Conservation (phyloP, 2,113 vertebrate species). For the Seriola aureovittata region DNA sequence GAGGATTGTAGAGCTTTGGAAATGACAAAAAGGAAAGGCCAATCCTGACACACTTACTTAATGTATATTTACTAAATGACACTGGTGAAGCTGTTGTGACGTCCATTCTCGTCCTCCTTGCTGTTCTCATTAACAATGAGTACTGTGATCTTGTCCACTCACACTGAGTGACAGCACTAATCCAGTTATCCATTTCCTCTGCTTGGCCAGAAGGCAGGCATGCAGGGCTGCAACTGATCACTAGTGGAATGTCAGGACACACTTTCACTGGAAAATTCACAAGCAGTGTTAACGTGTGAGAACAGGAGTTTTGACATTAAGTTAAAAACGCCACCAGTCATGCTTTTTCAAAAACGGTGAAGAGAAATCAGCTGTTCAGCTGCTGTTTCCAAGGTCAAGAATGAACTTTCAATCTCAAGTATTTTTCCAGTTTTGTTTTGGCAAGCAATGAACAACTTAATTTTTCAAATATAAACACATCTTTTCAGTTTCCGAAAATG, state of each 20-base stretch:
- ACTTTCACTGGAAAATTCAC: slow-evolving; percentile 11
- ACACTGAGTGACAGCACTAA: slow-evolving; percentile 28
- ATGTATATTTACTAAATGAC: not conserved
- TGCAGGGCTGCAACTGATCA: slow-evolving; percentile 19
- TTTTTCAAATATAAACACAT: too few relatives aligned
- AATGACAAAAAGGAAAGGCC: not conserved
- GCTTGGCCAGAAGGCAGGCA: slow-evolving; percentile 32
- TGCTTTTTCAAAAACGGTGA: not conserved
- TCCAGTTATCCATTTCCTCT: slow-evolving; percentile 50
- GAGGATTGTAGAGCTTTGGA: not conserved
- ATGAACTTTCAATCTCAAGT: not conserved
- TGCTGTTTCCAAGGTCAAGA: not conserved
- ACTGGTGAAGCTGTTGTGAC: not conserved
- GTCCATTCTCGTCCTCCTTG: not conserved
- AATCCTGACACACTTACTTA: not conserved
- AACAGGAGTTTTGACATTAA: not conserved
- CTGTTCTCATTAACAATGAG: not conserved
- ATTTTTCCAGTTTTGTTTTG: not conserved
- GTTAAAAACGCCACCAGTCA: not conserved
- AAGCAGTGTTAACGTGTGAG: not conserved
- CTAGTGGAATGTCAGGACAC: slow-evolving; percentile 23
- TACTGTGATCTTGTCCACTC: slow-evolving; percentile 16
- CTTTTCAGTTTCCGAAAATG: not conserved
- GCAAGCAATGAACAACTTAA: not conserved
- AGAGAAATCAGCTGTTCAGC: not conserved